phyloP scores from a whole-genome alignment of 2,113 vertebrate genomes.

The Spermophilus dauricus region DNA sequence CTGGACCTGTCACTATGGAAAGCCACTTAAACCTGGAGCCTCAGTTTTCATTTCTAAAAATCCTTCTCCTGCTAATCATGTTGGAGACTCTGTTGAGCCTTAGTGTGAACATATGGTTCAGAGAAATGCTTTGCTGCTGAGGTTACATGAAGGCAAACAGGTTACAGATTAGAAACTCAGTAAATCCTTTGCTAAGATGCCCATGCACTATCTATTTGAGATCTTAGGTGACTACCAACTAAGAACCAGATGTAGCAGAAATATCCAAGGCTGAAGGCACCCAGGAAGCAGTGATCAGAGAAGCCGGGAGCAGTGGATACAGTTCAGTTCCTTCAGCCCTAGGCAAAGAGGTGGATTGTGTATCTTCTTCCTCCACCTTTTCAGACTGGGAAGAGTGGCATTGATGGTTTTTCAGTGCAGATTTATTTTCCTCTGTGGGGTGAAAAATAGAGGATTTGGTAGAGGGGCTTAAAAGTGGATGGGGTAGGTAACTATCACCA shows the following conservation, averaged over 20 bases:
- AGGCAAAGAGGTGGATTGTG: background rate
- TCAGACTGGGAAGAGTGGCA: background rate
- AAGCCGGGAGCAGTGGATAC: background rate
- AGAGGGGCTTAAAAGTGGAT: background rate
- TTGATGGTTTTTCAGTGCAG: background rate
- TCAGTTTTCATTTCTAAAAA: conserved; percentile 40
- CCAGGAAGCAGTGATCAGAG: background rate
- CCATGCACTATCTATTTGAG: background rate
- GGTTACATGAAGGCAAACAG: background rate
- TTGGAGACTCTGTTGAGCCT: background rate
- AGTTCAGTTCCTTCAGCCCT: background rate
- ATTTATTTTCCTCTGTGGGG: background rate
- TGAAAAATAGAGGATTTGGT: conserved; percentile 19
- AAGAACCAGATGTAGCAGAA: background rate
- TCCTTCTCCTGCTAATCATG: background rate
- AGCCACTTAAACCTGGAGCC: background rate
- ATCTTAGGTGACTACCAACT: background rate
- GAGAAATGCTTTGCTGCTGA: background rate
- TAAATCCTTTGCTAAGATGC: background rate
- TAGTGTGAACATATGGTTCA: background rate
- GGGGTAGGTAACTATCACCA: background rate
- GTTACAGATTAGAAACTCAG: background rate
- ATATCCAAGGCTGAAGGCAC: background rate
- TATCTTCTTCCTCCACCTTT: background rate
- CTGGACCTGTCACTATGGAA: background rate